A percentile compares a stretch with the other conserved stretches of the same genome.
These are phyloP conservation scores for Aleadryas rufinucha DNA, from an alignment of 2,113 vertebrate genomes.

Conservation along the genomic window DNA sequence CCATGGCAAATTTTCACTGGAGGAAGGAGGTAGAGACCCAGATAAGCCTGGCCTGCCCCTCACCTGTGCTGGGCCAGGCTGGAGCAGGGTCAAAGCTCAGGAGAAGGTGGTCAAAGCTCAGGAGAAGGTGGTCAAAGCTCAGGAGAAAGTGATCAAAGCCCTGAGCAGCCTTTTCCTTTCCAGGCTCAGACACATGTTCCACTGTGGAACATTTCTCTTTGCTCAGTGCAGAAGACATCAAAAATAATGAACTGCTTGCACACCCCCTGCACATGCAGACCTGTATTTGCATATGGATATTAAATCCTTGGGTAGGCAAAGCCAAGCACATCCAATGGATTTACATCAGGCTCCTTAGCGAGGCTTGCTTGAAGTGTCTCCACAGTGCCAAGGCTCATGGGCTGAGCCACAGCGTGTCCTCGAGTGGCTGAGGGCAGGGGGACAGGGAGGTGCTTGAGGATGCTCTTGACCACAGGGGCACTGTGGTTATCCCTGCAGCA, in stretches of 20 bases:
- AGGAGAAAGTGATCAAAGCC: neutral
- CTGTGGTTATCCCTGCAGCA: neutral
- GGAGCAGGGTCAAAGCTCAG: neutral
- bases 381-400: neutral
- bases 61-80: neutral
- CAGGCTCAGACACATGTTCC: neutral
- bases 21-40: neutral
- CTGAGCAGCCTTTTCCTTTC: neutral
- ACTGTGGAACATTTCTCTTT: neutral
- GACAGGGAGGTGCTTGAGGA: neutral
- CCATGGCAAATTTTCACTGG: neutral
- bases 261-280: neutral
- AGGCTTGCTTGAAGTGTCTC: neutral
- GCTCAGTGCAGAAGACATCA: neutral
- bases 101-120: neutral
- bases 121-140: neutral
- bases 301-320: slow-evolving; percentile 12
- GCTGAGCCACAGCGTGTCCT: rapidly evolving
- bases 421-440: neutral
- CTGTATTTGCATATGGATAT: slow-evolving; percentile 37
- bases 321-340: slow-evolving; percentile 34
- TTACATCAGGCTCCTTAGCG: neutral
- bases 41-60: neutral
- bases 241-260: neutral
- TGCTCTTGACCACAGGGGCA: neutral